Conservation (phyloP, 1,140 invertebrate genomes). For the Heliconius eleuchia region DNA sequence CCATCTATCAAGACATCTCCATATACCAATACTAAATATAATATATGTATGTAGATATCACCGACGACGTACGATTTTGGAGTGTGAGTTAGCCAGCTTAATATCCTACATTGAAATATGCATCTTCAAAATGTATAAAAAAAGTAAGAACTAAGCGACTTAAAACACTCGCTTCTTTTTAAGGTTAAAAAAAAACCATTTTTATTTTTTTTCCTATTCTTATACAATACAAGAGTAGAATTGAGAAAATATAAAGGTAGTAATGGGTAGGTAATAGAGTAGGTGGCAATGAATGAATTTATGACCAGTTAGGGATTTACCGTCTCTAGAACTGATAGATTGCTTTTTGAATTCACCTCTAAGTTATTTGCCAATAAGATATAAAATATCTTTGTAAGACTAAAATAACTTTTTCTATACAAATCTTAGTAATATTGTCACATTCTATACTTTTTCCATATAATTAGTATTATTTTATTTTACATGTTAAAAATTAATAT, state of each 20-base stretch:
- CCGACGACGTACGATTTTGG: no score
- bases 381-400: neutral
- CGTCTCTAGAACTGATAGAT: constrained; percentile 12
- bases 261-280: constrained; percentile 3
- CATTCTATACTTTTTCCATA: no score
- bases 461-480: no score
- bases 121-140: no score
- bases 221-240: neutral
- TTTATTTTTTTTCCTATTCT: neutral
- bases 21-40: no score
- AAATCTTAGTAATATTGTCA: neutral
- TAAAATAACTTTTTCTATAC: neutral
- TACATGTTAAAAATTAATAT: neutral
- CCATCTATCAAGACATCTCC: no score
- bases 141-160: no score
- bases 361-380: neutral
- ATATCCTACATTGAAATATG: no score
- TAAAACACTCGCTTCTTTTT: no score
- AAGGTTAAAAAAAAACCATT: no score
- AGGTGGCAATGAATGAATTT: constrained; percentile 12
- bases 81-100: no score
- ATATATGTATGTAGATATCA: no score
- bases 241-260: neutral
- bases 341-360: neutral
- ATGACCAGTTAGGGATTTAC: neutral